A percentile compares a stretch with the other conserved stretches of the same genome.
Evolutionary conservation across 2,888 invertebrate genomes (phyloP).

Genomic region (Eupithecia abbreviata): DNA sequence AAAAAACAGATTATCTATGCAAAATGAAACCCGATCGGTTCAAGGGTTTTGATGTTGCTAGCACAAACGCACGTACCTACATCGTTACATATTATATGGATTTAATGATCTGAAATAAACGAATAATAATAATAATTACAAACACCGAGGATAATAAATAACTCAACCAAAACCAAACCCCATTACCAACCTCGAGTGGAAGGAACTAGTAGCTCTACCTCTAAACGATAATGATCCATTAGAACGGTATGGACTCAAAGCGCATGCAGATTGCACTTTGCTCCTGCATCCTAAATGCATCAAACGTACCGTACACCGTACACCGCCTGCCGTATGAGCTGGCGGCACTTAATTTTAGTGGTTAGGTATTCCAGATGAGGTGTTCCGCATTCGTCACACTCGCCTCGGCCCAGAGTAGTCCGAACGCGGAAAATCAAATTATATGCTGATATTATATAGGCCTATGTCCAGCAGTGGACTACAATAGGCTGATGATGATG

Average conservation of each 20-base stretch:
- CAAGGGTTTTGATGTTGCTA: not conserved
- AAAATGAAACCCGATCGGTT: not conserved
- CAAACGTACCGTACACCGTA: conserved; percentile 2
- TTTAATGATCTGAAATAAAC: too few relatives aligned
- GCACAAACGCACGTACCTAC: not conserved
- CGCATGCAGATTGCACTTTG: conserved; percentile 22
- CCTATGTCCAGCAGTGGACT: too few relatives aligned
- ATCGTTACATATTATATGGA: too few relatives aligned
- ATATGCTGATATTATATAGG: too few relatives aligned
- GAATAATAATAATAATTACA: not conserved
- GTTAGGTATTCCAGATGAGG: not conserved
- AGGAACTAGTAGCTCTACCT: conserved; percentile 33
- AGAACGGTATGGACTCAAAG: conserved; percentile 33
- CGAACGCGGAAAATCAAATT: too few relatives aligned
- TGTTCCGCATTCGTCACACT: too few relatives aligned
- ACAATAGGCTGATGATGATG: too few relatives aligned
- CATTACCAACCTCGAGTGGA: conserved; percentile 33
- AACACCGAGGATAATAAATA: conserved; percentile 1
- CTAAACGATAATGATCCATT: conserved; percentile 51
- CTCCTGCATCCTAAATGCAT: conserved; percentile 28
- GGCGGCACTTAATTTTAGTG: conserved; percentile 2
- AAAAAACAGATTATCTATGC: not conserved
- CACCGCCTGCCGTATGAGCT: not conserved
- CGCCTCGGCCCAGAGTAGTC: too few relatives aligned
- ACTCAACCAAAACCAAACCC: conserved; percentile 19